phyloP scores from a whole-genome alignment of 2,888 invertebrate genomes.

The Mayetiola destructor region DNA sequence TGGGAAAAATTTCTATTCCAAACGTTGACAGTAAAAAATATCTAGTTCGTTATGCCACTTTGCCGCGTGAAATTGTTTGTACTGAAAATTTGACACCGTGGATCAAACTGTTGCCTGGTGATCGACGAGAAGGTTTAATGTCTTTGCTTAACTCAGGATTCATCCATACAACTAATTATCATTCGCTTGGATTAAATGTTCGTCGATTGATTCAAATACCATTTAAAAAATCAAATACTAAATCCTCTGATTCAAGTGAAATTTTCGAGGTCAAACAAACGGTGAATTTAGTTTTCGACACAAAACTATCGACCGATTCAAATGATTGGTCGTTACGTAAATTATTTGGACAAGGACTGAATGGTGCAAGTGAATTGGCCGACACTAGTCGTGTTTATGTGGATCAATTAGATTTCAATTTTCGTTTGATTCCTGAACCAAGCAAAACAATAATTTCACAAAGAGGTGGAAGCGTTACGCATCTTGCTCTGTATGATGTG shows the following conservation, averaged over 20 bases:
- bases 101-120: conserved; percentile 93
- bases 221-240: conserved; percentile 39
- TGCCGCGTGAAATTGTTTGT: conserved; percentile 92
- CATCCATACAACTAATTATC: conserved; percentile 85
- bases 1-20: conserved; percentile 19
- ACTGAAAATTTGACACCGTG: conserved; percentile 98
- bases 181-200: conserved; percentile 76
- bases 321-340: conserved; percentile 72
- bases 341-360: conserved; percentile 74
- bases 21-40: conserved; percentile 36
- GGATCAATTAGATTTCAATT: conserved; percentile 53
- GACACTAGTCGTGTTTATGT: conserved; percentile 64
- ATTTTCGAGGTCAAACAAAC: conserved; percentile 71
- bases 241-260: background rate
- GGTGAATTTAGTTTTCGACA: conserved; percentile 77
- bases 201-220: conserved; percentile 52
- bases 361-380: conserved; percentile 69
- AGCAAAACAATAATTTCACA: conserved; percentile 42
- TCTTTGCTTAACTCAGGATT: conserved; percentile 78
- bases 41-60: conserved; percentile 64
- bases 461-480: conserved; percentile 52
- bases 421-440: conserved; percentile 49
- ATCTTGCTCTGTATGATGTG: conserved; percentile 58
- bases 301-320: conserved; percentile 29
- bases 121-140: conserved; percentile 74